Conservation (phyloP, 2,797 vertebrate species). For the Lerista edwardsae region DNA sequence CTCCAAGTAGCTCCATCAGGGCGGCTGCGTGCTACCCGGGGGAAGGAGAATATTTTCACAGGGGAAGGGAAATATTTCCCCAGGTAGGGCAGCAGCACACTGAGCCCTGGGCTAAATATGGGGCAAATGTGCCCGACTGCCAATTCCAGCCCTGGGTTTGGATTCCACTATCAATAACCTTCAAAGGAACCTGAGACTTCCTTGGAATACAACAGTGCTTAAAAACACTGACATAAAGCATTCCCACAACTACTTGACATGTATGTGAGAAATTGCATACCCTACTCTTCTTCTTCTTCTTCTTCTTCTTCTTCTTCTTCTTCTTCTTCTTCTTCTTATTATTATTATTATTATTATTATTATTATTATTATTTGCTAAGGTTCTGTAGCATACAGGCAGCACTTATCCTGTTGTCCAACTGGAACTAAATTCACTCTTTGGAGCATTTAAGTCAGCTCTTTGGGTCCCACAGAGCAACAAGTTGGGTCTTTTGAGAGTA, state of each 20-base stretch:
- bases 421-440: constrained; percentile 21
- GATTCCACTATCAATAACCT: not conserved
- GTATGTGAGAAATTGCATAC: not conserved
- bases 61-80: no score
- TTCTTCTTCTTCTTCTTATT: no score
- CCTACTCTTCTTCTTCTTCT: no score
- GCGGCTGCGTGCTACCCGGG: no score
- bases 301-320: no score
- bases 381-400: not conserved
- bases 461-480: constrained; percentile 15
- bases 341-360: no score
- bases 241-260: not conserved
- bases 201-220: not conserved
- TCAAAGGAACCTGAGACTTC: not conserved
- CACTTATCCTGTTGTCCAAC: constrained; percentile 4
- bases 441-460: constrained; percentile 32
- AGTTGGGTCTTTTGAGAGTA: constrained; percentile 4
- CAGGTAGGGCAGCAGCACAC: no score
- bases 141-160: no score
- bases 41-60: no score
- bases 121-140: no score
- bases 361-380: not conserved
- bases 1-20: no score
- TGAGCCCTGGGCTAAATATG: no score
- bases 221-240: not conserved